phyloP scores from a whole-genome alignment of 2,797 vertebrate species.

The Labroides dimidiatus region DNA sequence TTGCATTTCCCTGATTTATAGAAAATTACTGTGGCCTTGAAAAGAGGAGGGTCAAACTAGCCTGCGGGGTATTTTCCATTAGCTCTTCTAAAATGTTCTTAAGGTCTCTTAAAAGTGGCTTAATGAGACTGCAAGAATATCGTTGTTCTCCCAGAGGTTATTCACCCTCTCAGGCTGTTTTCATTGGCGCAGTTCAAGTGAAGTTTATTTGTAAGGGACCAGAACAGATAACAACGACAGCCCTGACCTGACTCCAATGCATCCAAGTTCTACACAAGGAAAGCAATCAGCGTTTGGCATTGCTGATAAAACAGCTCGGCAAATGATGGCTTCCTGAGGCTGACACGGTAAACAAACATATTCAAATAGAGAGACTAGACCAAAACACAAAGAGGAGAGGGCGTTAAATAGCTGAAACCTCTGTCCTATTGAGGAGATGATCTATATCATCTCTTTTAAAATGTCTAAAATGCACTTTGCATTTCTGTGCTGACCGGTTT shows the following conservation, averaged over 20 bases:
- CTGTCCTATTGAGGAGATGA: neutral
- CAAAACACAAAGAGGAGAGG: neutral
- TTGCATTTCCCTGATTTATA: conserved; percentile 17
- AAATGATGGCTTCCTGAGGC: neutral
- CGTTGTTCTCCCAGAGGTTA: conserved; percentile 22
- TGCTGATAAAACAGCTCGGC: neutral
- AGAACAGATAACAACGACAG: conserved; percentile 29
- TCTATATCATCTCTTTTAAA: neutral
- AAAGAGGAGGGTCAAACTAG: conserved; percentile 45
- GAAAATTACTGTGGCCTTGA: conserved; percentile 36
- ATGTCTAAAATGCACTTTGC: neutral
- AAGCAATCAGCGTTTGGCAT: neutral
- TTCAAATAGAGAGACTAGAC: neutral
- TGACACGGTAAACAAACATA: neutral
- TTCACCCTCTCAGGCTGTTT: conserved; percentile 27
- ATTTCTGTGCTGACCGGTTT: neutral
- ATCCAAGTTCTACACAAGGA: neutral
- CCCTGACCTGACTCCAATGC: conserved; percentile 11
- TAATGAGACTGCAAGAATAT: conserved; percentile 34
- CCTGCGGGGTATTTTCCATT: conserved; percentile 45
- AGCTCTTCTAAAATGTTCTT: conserved; percentile 32
- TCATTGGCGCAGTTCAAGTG: conserved; percentile 48
- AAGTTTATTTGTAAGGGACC: conserved; percentile 49
- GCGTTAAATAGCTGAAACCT: neutral
- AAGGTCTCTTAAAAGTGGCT: conserved; percentile 31